Percentiles rank a stretch among this genome's conserved stretches.
These are phyloP conservation scores for Leptinotarsa texana DNA, from an alignment of 1,140 invertebrate genomes.

Conservation along the genomic window DNA sequence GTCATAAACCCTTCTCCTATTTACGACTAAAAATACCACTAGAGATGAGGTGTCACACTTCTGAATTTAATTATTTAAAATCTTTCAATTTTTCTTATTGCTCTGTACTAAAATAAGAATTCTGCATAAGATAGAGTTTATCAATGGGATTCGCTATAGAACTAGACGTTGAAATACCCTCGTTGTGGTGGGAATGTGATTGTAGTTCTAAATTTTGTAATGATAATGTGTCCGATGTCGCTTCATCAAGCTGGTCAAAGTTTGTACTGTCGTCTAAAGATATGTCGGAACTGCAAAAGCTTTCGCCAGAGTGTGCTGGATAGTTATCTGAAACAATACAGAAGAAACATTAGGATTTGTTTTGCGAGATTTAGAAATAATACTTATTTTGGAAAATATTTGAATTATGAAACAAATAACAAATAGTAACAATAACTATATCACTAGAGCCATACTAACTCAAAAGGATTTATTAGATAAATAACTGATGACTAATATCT, in stretches of 20 bases:
- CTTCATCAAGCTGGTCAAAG: conserved; percentile 77
- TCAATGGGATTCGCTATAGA: conserved; percentile 86
- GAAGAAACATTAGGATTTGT: no score
- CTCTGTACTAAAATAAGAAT: conserved; percentile 85
- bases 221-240: conserved; percentile 75
- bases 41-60: no score
- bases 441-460: no score
- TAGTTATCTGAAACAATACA: conserved; percentile 68
- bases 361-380: no score
- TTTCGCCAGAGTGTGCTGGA: conserved; percentile 82
- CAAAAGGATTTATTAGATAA: no score
- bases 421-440: no score
- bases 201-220: conserved; percentile 70
- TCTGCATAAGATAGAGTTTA: conserved; percentile 97
- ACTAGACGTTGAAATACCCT: conserved; percentile 57
- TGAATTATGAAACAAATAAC: no score
- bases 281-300: conserved; percentile 87
- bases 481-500: no score
- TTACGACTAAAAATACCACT: no score
- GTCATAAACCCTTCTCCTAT: no score
- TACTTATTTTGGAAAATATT: no score
- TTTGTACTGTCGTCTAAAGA: conserved; percentile 81
- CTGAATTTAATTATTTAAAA: no score
- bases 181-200: conserved; percentile 59
- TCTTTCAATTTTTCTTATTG: conserved; percentile 52